phyloP scores from a whole-genome alignment of 2,888 invertebrate species.

The Carabus problematicus region DNA sequence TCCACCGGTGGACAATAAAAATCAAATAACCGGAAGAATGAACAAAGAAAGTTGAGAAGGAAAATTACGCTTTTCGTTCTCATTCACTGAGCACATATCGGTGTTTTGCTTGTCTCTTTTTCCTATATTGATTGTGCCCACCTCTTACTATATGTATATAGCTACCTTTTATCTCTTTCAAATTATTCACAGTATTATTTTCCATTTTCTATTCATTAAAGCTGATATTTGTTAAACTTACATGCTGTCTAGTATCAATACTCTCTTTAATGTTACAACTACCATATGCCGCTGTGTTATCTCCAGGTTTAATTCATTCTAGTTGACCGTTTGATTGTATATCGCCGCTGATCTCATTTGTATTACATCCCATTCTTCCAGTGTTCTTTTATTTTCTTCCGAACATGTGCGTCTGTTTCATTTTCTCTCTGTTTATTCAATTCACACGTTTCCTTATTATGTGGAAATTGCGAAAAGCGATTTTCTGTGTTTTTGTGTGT shows the following conservation, averaged over 20 bases:
- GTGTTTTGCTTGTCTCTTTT: conserved; percentile 16
- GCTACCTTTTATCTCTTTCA: neutral
- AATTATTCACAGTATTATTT: no score
- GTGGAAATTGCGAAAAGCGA: conserved; percentile 50
- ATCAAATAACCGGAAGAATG: conserved; percentile 32
- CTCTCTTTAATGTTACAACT: no score
- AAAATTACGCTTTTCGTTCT: conserved; percentile 32
- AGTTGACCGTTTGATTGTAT: neutral
- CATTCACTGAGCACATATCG: conserved; percentile 33
- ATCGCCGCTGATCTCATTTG: conserved; percentile 3
- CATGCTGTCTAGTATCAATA: no score
- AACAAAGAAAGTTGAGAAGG: conserved; percentile 25
- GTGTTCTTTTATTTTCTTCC: conserved; percentile 31
- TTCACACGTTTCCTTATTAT: conserved; percentile 52
- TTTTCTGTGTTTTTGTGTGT: conserved; percentile 37
- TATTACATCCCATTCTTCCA: conserved; percentile 7
- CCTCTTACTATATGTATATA: conserved; percentile 4
- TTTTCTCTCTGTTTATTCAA: conserved; percentile 51
- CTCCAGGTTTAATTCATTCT: conserved; percentile 6
- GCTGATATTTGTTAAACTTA: no score
- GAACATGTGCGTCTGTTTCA: conserved; percentile 52
- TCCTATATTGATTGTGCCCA: conserved; percentile 21
- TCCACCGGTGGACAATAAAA: conserved; percentile 28
- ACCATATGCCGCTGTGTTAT: conserved; percentile 4
- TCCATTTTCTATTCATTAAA: no score